Base-by-base conservation (phyloP, 2,113 vertebrate species). In the Miniopterus natalensis region DNA sequence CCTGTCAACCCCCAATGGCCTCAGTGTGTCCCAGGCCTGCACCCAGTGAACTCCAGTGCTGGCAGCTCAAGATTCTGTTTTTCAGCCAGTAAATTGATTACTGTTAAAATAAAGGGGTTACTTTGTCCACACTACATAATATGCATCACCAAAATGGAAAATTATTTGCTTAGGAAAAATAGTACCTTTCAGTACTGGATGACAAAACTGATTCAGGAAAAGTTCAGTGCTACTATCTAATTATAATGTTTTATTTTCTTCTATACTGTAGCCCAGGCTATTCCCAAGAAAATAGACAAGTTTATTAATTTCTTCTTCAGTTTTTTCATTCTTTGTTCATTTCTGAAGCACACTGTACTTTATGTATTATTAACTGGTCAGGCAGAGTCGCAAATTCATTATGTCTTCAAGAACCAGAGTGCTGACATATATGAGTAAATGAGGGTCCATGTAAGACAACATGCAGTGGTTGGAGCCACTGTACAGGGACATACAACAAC, bases 81-180 rank as follows among this genome's bases (percentile, higher is more conserved):
- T 75, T 65, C 8, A 85, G 17, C 29, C 45, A 91, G 61, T 21
- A 94, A 84, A 86, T 1, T 79, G 51, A 88, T 75, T 89, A 68
- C 23, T 74, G 25, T 78, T 93, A 65, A 75, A 90, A 83, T 84
- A 47, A 95, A 90, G 40, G n/a, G 29, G 14, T 68, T 93, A 73
- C 40, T 88, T 77, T 61, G 45, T 66, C 42, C 53, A 90, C 14
- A 83, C 23, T 61, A 81, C 12, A 29, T 78, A 90, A 73, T 59
- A 84, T 27, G 42, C 2, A 84, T 11, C 17, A 74, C 18, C n/a
- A 86, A 92, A 84, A 55, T 89, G 68, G 74, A 42, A 23, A 68
- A 91, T 45, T 83, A 51, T 20, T 68, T 90, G 45, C 59, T 95
- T 70, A 90, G 84, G n/a, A 96, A 85, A 88, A 10, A 57, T 57